These are phyloP conservation scores for Brotula barbata DNA, from an alignment of 2,797 vertebrate species.

Conservation along the genomic window DNA sequence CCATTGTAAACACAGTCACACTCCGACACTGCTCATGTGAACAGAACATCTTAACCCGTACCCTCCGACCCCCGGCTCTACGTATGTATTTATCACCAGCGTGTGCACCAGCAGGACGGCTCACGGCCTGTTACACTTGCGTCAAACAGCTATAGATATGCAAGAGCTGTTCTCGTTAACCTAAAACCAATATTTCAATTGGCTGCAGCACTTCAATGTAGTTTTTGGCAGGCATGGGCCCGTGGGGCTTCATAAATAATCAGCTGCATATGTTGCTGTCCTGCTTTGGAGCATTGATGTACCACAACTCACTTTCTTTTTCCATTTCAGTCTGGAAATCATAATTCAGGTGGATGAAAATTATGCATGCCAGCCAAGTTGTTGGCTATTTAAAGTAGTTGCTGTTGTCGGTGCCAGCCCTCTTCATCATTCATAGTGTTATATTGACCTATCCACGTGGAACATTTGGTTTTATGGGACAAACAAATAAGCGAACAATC, in stretches of 20 bases:
- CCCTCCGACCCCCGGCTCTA: constrained; percentile 10
- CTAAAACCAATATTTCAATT: constrained; percentile 60
- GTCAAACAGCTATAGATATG: constrained; percentile 39
- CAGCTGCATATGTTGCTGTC: constrained; percentile 53
- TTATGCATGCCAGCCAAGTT: constrained; percentile 16
- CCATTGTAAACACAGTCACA: constrained; percentile 11
- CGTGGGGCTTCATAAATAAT: constrained; percentile 63
- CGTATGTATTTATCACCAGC: constrained; percentile 11
- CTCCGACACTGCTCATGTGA: constrained; percentile 34
- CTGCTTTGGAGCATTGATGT: constrained; percentile 26
- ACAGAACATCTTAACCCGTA: constrained; percentile 25
- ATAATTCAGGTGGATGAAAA: constrained; percentile 12
- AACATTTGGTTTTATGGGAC: neutral
- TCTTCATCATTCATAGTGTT: constrained; percentile 13
- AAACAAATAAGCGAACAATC: too few species aligned
- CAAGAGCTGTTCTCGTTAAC: constrained; percentile 61
- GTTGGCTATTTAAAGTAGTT: constrained; percentile 1
- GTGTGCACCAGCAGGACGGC: constrained; percentile 18
- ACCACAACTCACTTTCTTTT: constrained; percentile 22
- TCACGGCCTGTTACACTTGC: constrained; percentile 32
- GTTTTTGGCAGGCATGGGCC: constrained; percentile 56
- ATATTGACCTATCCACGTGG: constrained; percentile 4
- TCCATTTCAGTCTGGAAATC: constrained; percentile 36
- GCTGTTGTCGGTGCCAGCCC: constrained; percentile 12
- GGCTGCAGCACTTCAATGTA: constrained; percentile 37